A percentile compares a stretch with the other conserved stretches of the same genome.
phyloP scores from a whole-genome alignment of 2,797 vertebrate species.

The Scolopax bukidnonensis region DNA sequence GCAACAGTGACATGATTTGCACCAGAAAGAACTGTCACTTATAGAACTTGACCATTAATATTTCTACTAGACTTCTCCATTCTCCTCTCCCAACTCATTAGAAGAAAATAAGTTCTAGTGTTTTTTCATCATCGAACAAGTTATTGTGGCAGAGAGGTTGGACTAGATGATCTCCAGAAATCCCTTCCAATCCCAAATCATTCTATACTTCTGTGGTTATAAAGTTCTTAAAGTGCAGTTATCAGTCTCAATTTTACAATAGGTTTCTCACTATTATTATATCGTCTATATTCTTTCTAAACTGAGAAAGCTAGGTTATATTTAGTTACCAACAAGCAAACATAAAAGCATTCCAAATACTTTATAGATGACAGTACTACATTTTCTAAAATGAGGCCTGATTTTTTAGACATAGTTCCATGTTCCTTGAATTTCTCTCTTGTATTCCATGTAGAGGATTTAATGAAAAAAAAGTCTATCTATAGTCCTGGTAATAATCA shows the following conservation, averaged over 20 bases:
- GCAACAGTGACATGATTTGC: neutral
- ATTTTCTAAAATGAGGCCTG: neutral
- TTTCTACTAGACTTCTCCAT: neutral
- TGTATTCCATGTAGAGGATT: neutral
- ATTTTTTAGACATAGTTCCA: neutral
- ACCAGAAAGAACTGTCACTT: neutral
- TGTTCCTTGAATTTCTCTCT: neutral
- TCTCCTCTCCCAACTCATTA: neutral
- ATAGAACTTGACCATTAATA: neutral
- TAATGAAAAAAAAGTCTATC: neutral
- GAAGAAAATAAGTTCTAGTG: neutral
- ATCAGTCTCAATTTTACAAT: neutral
- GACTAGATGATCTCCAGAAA: too few species aligned
- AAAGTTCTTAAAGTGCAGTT: neutral
- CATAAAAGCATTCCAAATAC: neutral
- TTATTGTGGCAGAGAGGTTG: neutral
- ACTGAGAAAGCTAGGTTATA: neutral
- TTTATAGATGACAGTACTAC: neutral
- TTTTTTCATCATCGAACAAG: neutral
- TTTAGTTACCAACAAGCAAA: neutral
- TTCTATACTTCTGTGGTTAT: neutral
- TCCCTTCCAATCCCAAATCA: too few species aligned
- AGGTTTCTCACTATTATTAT: neutral
- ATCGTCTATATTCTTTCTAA: neutral
- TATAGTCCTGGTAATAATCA: neutral